phyloP scores from a whole-genome alignment of 2,888 invertebrate genomes.

The Fragum sueziense region DNA sequence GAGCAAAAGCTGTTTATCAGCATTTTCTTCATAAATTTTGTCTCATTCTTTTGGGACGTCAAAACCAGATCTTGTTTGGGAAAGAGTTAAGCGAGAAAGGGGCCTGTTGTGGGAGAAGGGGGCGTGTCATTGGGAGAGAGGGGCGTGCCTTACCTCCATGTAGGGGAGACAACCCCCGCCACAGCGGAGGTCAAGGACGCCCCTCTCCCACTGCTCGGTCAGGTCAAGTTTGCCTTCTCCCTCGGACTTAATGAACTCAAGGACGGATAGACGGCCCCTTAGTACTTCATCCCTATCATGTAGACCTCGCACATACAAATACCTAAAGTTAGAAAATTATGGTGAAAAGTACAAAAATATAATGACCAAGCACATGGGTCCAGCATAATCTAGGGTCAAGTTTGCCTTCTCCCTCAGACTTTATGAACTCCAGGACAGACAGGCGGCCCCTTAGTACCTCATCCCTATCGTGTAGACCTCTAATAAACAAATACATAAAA shows the following conservation, averaged over 20 bases:
- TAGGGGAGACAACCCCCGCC: constrained; percentile 74
- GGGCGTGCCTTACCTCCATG: constrained; percentile 69
- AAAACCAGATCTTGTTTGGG: too few relatives aligned
- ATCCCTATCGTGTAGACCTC: constrained; percentile 71
- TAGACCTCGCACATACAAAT: constrained; percentile 71
- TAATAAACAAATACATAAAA: constrained; percentile 72
- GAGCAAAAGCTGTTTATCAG: too few relatives aligned
- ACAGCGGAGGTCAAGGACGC: constrained; percentile 73
- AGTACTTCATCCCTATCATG: constrained; percentile 74
- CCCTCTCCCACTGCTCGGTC: constrained; percentile 63
- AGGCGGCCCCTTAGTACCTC: constrained; percentile 72
- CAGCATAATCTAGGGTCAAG: constrained; percentile 51
- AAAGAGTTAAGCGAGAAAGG: too few relatives aligned
- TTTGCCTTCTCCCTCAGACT: constrained; percentile 65
- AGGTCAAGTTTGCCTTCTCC: constrained; percentile 69
- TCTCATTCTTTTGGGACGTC: too few relatives aligned
- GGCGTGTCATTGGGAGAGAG: neutral
- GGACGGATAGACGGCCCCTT: constrained; percentile 67
- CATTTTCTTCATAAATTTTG: too few relatives aligned
- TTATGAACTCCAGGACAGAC: constrained; percentile 70
- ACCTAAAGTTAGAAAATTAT: constrained; percentile 58
- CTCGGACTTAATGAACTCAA: constrained; percentile 65
- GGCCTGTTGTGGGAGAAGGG: too few relatives aligned
- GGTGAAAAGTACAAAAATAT: too few relatives aligned
- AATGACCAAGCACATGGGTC: neutral